Conservation (phyloP, 2,888 invertebrate species). For the Cryptophagus acutangulus region DNA sequence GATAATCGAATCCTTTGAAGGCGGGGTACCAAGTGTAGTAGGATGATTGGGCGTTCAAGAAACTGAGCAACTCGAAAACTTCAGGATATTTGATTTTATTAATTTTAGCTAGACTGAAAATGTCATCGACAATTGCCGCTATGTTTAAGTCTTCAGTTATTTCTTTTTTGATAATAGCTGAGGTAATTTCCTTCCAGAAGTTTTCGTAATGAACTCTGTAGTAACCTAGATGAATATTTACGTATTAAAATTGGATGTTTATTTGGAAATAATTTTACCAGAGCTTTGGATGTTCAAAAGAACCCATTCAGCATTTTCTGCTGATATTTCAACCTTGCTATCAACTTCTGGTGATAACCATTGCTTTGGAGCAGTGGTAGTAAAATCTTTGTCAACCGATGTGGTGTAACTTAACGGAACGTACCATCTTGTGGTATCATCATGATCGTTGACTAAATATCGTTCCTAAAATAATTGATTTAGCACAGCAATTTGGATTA, state of each 20-base stretch:
- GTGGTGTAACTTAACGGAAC: conserved; percentile 54
- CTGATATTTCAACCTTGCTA: background rate
- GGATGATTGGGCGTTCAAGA: conserved; percentile 61
- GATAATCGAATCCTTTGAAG: conserved; percentile 46
- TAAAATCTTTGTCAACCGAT: conserved; percentile 43
- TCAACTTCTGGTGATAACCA: conserved; percentile 35
- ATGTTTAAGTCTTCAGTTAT: conserved; percentile 56
- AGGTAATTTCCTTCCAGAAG: conserved; percentile 53
- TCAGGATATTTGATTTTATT: conserved; percentile 55
- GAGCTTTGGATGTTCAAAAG: conserved; percentile 29
- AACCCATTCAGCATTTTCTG: conserved; percentile 24
- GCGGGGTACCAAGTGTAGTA: conserved; percentile 77
- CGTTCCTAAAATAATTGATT: conserved; percentile 14
- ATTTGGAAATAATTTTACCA: conserved; percentile 22
- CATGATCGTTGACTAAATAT: conserved; percentile 8
- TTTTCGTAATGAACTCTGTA: conserved; percentile 65
- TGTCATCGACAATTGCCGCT: conserved; percentile 76
- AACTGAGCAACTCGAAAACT: conserved; percentile 62
- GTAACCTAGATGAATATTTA: conserved; percentile 50
- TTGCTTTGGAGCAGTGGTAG: conserved; percentile 38
- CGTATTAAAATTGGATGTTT: conserved; percentile 10
- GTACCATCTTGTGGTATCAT: conserved; percentile 45
- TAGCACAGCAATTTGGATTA: background rate
- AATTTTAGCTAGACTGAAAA: conserved; percentile 65
- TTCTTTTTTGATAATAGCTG: conserved; percentile 44